Evolutionary conservation across 2,113 vertebrate genomes (phyloP).

Genomic region (Saimiri boliviensis): DNA sequence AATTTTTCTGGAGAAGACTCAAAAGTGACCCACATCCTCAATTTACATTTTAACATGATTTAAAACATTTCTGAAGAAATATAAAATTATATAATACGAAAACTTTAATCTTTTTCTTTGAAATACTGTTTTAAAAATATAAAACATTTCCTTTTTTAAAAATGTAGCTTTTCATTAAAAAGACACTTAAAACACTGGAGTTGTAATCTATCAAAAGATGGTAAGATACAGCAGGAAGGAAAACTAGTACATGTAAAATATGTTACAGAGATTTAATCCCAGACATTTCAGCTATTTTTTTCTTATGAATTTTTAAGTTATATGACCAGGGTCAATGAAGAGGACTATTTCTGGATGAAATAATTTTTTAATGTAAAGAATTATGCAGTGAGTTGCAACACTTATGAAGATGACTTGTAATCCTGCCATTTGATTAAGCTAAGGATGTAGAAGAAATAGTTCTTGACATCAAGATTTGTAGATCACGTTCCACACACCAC

Average conservation of each 20-base stretch:
- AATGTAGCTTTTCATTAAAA: constrained; percentile 3
- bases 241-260: not conserved
- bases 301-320: not conserved
- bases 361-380: not conserved
- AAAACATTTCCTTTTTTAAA: not conserved
- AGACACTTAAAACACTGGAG: not conserved
- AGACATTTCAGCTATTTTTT: not conserved
- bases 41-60: constrained; percentile 54
- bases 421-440: not conserved
- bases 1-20: not conserved
- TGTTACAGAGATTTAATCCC: not conserved
- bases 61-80: constrained; percentile 32
- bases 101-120: not conserved
- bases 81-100: constrained; percentile 8
- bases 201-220: not conserved
- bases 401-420: not conserved
- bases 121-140: not conserved
- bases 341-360: not conserved
- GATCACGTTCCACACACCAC: not conserved
- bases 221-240: not conserved
- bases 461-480: not conserved
- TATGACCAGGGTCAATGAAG: not conserved
- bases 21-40: not conserved
- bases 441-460: not conserved
- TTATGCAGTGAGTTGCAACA: not conserved